Evolutionary conservation across 2,888 invertebrate species (phyloP), one percentile per base, ranked within the genome.

Genomic region (Cosmia trapezina): DNA sequence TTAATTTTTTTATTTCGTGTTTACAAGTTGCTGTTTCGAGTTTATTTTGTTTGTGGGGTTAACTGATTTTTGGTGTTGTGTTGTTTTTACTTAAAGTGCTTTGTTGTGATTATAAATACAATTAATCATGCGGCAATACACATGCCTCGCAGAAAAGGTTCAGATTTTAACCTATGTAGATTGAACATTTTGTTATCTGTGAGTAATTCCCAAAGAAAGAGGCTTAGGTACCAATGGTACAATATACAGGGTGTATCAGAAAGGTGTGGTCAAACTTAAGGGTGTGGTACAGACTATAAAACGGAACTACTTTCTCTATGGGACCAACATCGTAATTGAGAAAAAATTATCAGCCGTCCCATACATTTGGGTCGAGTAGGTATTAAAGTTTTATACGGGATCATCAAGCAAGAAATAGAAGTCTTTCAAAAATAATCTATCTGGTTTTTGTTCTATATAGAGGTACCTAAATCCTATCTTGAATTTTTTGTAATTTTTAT

Each of bases 1-100:
- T 77, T 60, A 45, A 63, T 68, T 76, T 83, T 73, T 83, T 73
- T 73, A 71, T 76, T 80, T 76, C 65, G 54, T 74, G 75, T 81
- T 73, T 71, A 75, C 66, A 69, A 66, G 68, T 65, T 79, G 74
- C 41, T 37, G 73, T 57, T 69, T n/a, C 6, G 19, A 49, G 54
- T 70, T 71, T 64, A 47, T 69, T 63, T 37, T 54, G 59, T 72
- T 71, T 66, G 33, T 54, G 5, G 22, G 37, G 28, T n/a, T 17
- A 57, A 53, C 22, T 56, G 49, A 17, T 43, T 72, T 63, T 77
- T 45, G 0, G 41, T 47, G 6, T 19, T 41, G n/a, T 54, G 37
- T 28, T 78, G 11, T 41, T 51, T n/a, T 57, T 1, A 0, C 11
- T 28, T 12, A 2, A 6, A n/a, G 17, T 61, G 28, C 0, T 12